These are phyloP conservation scores for Triops longicaudatus DNA, from an alignment of 1,140 invertebrate species.

Conservation along the genomic window DNA sequence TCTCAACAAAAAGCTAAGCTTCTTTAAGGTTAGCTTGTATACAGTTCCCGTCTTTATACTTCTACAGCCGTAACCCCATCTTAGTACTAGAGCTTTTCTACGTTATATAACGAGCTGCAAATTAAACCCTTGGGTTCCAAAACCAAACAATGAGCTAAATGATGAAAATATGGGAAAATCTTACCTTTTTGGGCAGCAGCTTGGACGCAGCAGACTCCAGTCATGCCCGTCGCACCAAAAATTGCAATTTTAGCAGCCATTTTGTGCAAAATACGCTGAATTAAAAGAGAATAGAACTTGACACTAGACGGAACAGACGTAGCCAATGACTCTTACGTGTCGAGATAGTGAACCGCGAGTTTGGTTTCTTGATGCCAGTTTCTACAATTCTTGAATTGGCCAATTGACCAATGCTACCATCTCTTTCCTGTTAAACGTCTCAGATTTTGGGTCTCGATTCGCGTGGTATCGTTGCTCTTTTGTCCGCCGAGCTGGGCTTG, in stretches of 20 bases:
- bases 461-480: too few species aligned
- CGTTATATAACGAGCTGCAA: not conserved
- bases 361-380: too few species aligned
- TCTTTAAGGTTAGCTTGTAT: not conserved
- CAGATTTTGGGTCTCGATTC: too few species aligned
- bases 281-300: not conserved
- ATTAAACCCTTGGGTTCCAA: not conserved
- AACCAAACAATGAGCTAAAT: not conserved
- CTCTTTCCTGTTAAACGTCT: too few species aligned
- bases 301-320: not conserved
- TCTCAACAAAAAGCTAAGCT: not conserved
- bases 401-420: too few species aligned
- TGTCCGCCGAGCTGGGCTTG: too few species aligned
- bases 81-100: too few species aligned
- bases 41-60: too few species aligned
- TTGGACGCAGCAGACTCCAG: constrained; percentile 8
- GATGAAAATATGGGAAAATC: too few species aligned
- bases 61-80: too few species aligned
- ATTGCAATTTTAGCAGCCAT: constrained; percentile 6
- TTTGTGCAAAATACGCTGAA: not conserved
- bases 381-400: too few species aligned
- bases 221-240: constrained; percentile 20
- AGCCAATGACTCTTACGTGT: not conserved
- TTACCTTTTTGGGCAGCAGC: constrained; percentile 16
- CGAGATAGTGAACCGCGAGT: too few species aligned